Conservation (phyloP, 2,797 vertebrate species). For the Silurus lanzhouensis region DNA sequence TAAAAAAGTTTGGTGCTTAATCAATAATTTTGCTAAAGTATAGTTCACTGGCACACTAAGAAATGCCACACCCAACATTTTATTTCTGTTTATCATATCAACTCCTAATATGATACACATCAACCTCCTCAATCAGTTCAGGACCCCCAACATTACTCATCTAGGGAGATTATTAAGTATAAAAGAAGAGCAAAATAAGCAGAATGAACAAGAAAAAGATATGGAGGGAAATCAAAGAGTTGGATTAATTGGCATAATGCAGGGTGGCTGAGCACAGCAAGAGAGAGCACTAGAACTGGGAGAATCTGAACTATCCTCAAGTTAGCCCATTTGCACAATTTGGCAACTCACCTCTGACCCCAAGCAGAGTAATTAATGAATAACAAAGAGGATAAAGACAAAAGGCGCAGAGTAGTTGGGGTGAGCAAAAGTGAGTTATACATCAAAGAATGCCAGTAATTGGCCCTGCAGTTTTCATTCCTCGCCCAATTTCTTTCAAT, state of each 20-base stretch:
- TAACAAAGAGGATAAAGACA: slow-evolving; percentile 99
- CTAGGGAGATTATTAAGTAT: slow-evolving; percentile 71
- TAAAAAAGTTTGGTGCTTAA: not conserved
- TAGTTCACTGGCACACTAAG: not conserved
- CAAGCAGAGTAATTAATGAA: slow-evolving; percentile 98
- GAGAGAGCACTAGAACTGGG: slow-evolving; percentile 88
- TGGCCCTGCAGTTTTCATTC: slow-evolving; percentile 99
- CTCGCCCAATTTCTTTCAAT: slow-evolving; percentile 99
- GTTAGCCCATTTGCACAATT: slow-evolving; percentile 94
- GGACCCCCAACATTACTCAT: slow-evolving; percentile 61
- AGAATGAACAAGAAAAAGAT: slow-evolving; percentile 63
- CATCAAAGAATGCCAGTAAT: slow-evolving; percentile 99
- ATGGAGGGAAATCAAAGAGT: slow-evolving; percentile 86
- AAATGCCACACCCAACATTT: slow-evolving; percentile 2
- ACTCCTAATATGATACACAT: not conserved
- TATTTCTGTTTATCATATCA: not conserved
- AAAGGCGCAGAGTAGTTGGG: slow-evolving; percentile 92
- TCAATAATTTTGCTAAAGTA: not conserved
- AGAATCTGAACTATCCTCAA: slow-evolving; percentile 89
- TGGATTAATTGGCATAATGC: slow-evolving; percentile 95
- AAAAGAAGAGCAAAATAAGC: slow-evolving; percentile 63
- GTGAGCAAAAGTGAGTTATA: slow-evolving; percentile 91
- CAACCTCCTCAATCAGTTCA: slow-evolving; percentile 30
- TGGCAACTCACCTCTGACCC: slow-evolving; percentile 96
- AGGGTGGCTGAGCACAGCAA: slow-evolving; percentile 94